phyloP scores from a whole-genome alignment of 2,888 invertebrate genomes.

The Agonopterix alstromeriana region DNA sequence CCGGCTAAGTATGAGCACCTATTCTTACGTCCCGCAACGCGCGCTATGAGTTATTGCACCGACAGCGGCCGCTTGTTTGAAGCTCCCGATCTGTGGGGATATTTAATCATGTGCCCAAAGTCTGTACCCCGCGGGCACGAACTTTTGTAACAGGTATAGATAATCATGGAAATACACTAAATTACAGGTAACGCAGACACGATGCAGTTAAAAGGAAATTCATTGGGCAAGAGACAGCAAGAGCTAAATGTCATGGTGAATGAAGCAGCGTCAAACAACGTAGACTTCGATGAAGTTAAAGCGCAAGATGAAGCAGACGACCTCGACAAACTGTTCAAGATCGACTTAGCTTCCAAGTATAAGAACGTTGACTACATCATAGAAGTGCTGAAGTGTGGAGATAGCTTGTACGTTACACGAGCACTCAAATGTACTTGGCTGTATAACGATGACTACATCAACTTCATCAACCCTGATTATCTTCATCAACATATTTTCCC shows the following conservation, averaged over 20 bases:
- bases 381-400: conserved; percentile 41
- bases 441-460: conserved; percentile 28
- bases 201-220: conserved; percentile 23
- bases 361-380: conserved; percentile 40
- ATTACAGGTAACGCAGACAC: not conserved
- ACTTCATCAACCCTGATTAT: conserved; percentile 34
- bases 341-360: conserved; percentile 46
- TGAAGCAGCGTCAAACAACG: conserved; percentile 18
- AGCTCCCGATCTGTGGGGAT: too few relatives aligned
- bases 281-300: conserved; percentile 27
- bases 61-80: too few relatives aligned
- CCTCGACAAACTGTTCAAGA: conserved; percentile 45
- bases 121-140: too few relatives aligned
- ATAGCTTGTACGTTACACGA: conserved; percentile 38
- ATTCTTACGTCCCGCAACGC: too few relatives aligned
- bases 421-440: conserved; percentile 46
- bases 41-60: too few relatives aligned
- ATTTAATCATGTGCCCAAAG: too few relatives aligned
- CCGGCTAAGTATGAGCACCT: too few relatives aligned
- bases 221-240: conserved; percentile 30
- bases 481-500: conserved; percentile 43
- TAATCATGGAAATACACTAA: too few relatives aligned
- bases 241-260: conserved; percentile 32
- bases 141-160: too few relatives aligned
- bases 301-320: conserved; percentile 27